Conservation (phyloP, 2,888 invertebrate species). For the Stenolophus ochropezus region DNA sequence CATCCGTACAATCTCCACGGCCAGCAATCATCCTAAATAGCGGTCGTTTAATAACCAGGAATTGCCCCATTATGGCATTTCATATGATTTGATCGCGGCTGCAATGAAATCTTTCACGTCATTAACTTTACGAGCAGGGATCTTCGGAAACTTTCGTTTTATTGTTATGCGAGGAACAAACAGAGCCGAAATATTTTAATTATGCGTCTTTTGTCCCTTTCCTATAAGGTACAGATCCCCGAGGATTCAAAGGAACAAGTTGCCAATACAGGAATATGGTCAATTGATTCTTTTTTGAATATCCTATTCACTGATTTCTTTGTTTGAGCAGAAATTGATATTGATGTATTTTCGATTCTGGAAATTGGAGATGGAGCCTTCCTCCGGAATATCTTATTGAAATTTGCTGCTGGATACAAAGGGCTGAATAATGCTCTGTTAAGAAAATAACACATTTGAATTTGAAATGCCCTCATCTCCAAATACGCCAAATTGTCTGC, state of each 20-base stretch:
- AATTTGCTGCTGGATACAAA: slow-evolving; percentile 12
- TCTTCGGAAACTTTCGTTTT: slow-evolving; percentile 50
- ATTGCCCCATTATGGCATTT: slow-evolving; percentile 53
- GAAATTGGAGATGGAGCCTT: slow-evolving; percentile 19
- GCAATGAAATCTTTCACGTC: slow-evolving; percentile 57
- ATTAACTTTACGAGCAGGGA: slow-evolving; percentile 53
- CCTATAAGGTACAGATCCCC: slow-evolving; percentile 6
- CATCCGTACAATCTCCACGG: background rate
- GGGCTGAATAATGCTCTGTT: slow-evolving; percentile 9
- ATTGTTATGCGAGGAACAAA: slow-evolving; percentile 43
- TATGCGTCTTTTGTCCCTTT: slow-evolving; percentile 44
- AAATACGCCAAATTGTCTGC: background rate
- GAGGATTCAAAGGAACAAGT: slow-evolving; percentile 45
- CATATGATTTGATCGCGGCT: slow-evolving; percentile 55
- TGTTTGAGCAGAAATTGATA: slow-evolving; percentile 40
- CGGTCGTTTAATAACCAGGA: slow-evolving; percentile 57
- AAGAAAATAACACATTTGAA: slow-evolving; percentile 25
- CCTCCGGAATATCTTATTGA: slow-evolving; percentile 11
- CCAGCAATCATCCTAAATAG: slow-evolving; percentile 51
- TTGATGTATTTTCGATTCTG: slow-evolving; percentile 25
- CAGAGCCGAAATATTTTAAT: slow-evolving; percentile 52
- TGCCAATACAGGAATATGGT: slow-evolving; percentile 49
- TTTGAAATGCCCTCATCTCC: background rate
- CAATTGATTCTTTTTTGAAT: slow-evolving; percentile 40
- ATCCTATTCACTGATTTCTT: slow-evolving; percentile 45